A percentile compares a stretch with the other conserved stretches of the same genome.
These are phyloP conservation scores for Molorchus minor DNA, from an alignment of 2,888 invertebrate species.

Conservation along the genomic window DNA sequence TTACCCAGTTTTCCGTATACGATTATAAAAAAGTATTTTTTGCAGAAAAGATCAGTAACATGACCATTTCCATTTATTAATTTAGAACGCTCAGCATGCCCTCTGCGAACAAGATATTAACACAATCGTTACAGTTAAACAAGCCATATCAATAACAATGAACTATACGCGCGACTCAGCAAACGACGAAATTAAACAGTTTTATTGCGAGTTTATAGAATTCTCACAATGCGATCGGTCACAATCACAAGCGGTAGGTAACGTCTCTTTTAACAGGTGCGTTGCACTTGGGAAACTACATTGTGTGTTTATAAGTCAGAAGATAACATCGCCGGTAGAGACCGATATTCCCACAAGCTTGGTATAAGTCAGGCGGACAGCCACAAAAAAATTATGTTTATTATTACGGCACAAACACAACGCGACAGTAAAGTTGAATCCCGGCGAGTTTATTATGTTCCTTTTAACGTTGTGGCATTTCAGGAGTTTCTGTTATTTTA, in stretches of 20 bases:
- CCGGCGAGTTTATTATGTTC: background rate
- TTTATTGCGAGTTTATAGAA: constrained; percentile 11
- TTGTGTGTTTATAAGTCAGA: constrained; percentile 22
- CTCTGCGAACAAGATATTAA: too few species aligned
- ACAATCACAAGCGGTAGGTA: constrained; percentile 13
- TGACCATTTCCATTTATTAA: too few species aligned
- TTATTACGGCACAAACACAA: constrained; percentile 12
- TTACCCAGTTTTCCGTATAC: too few species aligned
- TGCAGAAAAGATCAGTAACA: too few species aligned
- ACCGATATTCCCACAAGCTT: constrained; percentile 19
- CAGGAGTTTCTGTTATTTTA: constrained; percentile 7
- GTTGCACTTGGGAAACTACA: constrained; percentile 25
- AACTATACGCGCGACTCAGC: too few species aligned
- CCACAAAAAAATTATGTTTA: constrained; percentile 19
- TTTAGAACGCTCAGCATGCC: too few species aligned
- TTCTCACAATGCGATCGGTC: constrained; percentile 15
- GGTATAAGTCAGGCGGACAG: constrained; percentile 12
- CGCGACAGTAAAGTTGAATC: constrained; percentile 11
- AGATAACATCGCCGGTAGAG: constrained; percentile 17
- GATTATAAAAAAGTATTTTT: too few species aligned
- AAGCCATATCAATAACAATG: too few species aligned
- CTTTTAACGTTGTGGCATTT: constrained; percentile 6
- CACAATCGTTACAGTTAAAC: too few species aligned
- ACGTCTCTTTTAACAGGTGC: constrained; percentile 25
- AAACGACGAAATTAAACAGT: background rate